Evolutionary conservation across 2,113 vertebrate species (phyloP).

Genomic region (Sorex fumeus): DNA sequence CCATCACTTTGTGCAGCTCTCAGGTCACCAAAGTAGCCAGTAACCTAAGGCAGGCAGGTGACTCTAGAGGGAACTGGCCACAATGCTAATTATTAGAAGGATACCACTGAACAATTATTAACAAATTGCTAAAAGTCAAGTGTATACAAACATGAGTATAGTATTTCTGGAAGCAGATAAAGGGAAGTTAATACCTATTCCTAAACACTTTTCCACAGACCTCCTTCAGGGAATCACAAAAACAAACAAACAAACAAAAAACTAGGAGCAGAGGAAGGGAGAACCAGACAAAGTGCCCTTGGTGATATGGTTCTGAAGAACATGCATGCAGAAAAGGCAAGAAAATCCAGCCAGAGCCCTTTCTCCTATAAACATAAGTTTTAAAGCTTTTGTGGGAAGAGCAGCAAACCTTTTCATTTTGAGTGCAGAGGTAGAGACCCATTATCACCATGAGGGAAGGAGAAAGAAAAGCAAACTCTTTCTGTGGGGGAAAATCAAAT

Average conservation of each 20-base stretch:
- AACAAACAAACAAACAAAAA: not conserved
- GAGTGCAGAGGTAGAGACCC: not conserved
- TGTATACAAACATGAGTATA: not conserved
- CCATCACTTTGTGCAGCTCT: slow-evolving; percentile 17
- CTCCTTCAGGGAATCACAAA: not conserved
- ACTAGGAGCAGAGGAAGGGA: not conserved
- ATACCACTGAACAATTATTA: slow-evolving; percentile 27
- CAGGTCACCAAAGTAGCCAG: not conserved
- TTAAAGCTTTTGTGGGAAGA: slow-evolving; percentile 28
- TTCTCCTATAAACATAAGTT: not conserved
- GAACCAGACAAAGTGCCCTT: not conserved
- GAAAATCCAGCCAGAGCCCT: not conserved
- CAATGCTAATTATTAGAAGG: not conserved
- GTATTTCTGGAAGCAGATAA: not conserved
- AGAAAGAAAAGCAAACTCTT: not conserved
- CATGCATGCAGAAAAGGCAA: not conserved
- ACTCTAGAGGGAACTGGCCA: not conserved
- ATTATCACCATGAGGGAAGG: not conserved
- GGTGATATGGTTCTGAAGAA: not conserved
- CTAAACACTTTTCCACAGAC: not conserved
- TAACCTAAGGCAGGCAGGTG: not conserved
- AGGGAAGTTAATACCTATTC: not conserved
- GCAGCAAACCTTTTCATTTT: not conserved
- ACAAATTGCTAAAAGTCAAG: slow-evolving; percentile 36
- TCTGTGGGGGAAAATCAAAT: not conserved